Evolutionary conservation across 2,113 vertebrate genomes (phyloP).

Genomic region (Callaeas wilsoni): DNA sequence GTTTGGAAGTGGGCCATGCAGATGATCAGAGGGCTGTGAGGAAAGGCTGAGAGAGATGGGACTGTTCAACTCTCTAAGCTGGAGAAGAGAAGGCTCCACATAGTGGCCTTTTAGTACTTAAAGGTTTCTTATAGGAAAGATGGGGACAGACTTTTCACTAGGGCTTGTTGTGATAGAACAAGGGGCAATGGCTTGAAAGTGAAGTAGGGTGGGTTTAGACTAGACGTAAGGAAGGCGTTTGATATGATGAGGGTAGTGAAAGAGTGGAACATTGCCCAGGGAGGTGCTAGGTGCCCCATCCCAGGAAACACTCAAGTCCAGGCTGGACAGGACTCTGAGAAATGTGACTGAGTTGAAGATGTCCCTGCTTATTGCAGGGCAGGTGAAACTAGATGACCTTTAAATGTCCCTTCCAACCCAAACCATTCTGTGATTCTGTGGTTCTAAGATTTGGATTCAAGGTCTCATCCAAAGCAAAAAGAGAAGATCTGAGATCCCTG

Average conservation of each 20-base stretch:
- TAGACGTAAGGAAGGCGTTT: background rate
- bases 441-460: background rate
- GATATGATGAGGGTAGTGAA: background rate
- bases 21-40: background rate
- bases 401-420: background rate
- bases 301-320: background rate
- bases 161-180: background rate
- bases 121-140: background rate
- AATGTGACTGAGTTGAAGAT: background rate
- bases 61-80: background rate
- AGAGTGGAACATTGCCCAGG: background rate
- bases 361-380: background rate
- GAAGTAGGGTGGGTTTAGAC: background rate
- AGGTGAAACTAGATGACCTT: background rate
- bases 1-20: background rate
- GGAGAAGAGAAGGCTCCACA: background rate
- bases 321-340: background rate
- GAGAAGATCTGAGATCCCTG: background rate
- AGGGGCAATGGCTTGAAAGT: background rate
- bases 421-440: background rate
- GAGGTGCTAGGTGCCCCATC: background rate
- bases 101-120: background rate
- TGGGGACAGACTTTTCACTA: background rate
- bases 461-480: background rate
- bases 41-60: background rate